Conservation (phyloP, 1,140 invertebrate species). For the Maconellicoccus hirsutus region DNA sequence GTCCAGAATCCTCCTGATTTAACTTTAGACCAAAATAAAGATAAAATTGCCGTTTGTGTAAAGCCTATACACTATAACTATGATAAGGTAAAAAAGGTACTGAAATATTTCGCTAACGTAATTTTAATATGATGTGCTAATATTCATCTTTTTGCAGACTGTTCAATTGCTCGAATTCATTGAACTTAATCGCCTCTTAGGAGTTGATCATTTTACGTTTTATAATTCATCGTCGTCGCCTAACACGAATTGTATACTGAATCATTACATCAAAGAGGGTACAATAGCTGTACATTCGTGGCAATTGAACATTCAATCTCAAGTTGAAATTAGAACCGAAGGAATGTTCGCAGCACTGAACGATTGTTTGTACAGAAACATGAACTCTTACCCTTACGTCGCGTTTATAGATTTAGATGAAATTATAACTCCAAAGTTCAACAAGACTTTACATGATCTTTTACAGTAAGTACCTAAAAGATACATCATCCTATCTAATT, state of each 20-base stretch:
- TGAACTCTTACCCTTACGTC: slow-evolving; percentile 67
- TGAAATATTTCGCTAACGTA: background rate
- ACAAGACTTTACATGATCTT: slow-evolving; percentile 52
- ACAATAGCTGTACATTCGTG: slow-evolving; percentile 69
- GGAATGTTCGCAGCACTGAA: slow-evolving; percentile 84
- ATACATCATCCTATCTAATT: too few species aligned
- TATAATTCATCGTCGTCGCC: slow-evolving; percentile 81
- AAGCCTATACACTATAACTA: slow-evolving; percentile 88
- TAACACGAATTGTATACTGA: slow-evolving; percentile 61
- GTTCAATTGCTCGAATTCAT: slow-evolving; percentile 83
- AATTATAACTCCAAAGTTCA: slow-evolving; percentile 70
- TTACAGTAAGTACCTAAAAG: slow-evolving; percentile 46
- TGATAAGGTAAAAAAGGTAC: slow-evolving; percentile 44
- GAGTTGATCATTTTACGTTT: slow-evolving; percentile 78
- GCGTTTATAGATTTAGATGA: slow-evolving; percentile 84
- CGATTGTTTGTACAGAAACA: slow-evolving; percentile 83
- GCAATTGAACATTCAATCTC: slow-evolving; percentile 77
- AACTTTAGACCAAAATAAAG: slow-evolving; percentile 40
- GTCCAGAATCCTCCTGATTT: slow-evolving; percentile 30
- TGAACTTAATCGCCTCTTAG: slow-evolving; percentile 75
- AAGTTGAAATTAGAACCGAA: slow-evolving; percentile 84
- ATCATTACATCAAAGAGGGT: slow-evolving; percentile 47
- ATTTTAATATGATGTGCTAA: background rate
- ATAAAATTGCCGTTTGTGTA: slow-evolving; percentile 75
- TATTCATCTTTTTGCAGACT: slow-evolving; percentile 38